Evolutionary conservation across 2,797 vertebrate species (phyloP).

Genomic region (Malurus leucopterus): DNA sequence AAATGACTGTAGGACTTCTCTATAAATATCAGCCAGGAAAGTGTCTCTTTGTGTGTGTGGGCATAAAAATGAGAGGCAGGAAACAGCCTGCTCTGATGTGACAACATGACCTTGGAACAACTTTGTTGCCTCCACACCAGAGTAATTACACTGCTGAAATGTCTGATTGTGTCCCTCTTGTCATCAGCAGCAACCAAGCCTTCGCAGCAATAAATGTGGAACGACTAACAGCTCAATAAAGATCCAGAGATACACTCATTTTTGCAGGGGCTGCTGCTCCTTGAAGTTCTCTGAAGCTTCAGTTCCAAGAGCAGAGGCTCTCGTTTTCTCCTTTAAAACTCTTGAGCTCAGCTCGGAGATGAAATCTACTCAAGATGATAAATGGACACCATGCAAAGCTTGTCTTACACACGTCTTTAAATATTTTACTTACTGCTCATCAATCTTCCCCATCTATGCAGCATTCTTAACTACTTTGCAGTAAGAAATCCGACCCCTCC

Average conservation of each 20-base stretch:
- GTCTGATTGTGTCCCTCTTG: conserved; percentile 2
- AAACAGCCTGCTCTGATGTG: conserved; percentile 3
- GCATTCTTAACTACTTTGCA: conserved; percentile 6
- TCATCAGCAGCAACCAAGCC: conserved; percentile 8
- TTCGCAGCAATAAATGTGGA: conserved; percentile 10
- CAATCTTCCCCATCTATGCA: conserved; percentile 8
- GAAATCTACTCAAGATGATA: conserved; percentile 36
- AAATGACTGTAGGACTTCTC: conserved; percentile 61
- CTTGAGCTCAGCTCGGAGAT: conserved; percentile 23
- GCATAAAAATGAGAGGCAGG: conserved; percentile 50
- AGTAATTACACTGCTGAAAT: conserved; percentile 36
- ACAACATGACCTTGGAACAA: conserved; percentile 67
- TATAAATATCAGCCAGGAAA: conserved; percentile 58
- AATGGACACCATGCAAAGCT: conserved; percentile 24
- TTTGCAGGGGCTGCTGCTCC: conserved; percentile 9
- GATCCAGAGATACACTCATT: neutral
- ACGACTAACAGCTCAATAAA: neutral
- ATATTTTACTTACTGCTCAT: conserved; percentile 47
- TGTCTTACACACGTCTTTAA: conserved; percentile 47
- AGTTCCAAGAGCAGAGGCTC: neutral
- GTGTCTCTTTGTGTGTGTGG: conserved; percentile 46
- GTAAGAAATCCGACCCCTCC: conserved; percentile 12
- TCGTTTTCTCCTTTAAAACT: conserved; percentile 17
- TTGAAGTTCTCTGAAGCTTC: conserved; percentile 29
- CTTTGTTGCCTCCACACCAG: conserved; percentile 34